Base-by-base conservation (phyloP, 2,797 vertebrate species). In the Adelosebastes latens region DNA sequence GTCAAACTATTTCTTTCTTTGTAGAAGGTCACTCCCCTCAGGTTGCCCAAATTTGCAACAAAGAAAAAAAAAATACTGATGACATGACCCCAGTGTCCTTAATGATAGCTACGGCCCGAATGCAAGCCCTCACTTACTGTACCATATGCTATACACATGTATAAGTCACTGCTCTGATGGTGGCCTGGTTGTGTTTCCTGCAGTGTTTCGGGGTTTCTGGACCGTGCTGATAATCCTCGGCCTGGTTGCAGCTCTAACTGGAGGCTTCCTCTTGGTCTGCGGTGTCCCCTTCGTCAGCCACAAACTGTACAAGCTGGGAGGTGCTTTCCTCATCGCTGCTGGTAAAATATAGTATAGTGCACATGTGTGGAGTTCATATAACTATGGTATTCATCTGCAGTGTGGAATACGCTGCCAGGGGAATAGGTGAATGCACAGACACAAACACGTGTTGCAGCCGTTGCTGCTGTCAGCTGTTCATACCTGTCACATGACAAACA, bases 181-280 rank as follows among this genome's bases (percentile, higher is more conserved):
- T 12, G 72, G 60, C 42, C 36, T 67, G 24, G 6, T 59, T 83
- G 42, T 80, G 18, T 76, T 64, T 79, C 53, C 62, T 31, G 39
- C 88, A 98, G 97, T 98, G 86, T 97, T 97, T 92, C 93, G 97
- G 83, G 96, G 97, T 4, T 98, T 98, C 91, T 98, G 97, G 97
- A 98, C 96, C 0, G 84, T 95, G 2, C 94, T 98, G 89, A 96
- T 97, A 55, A 65, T 96, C 77, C 82, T 97, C 31, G 96, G 93
- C 0, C 75, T 97, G 25, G 89, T 93, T 0, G 89, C 92, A 0
- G 94, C 95, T 81, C 89, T 98, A 25, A 79, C 91, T 3, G 97
- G 96, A 68, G 95, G 92, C 60, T 96, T 97, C 82, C 92, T 98
- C 81, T 80, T 98, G 89, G 92, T 97, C 55, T 98, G 97, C 2